Evolutionary conservation across 2,113 vertebrate species (phyloP), one percentile per base, ranked within the genome.

Genomic region (Dipodomys merriami): DNA sequence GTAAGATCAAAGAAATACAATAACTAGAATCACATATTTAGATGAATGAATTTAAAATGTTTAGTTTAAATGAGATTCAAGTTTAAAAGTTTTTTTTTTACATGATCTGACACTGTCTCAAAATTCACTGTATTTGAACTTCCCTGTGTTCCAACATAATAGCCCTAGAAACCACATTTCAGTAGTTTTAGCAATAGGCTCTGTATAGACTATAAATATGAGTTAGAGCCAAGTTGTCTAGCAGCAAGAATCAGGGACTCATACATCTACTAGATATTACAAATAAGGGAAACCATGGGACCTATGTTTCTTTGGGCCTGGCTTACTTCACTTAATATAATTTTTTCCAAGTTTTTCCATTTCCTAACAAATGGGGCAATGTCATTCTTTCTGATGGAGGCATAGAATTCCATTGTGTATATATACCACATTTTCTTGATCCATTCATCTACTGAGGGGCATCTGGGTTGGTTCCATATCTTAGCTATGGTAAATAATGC

Each of bases 11-110:
- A 86, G 33, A 82, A 85, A 69, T 33, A 80, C 30, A 74, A 25
- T 90, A 88, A 44, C 49, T 92, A 60, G 9, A 95, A 0, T 74
- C 46, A 79, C 16, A 81, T 25, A 69, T 91, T 94, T 94, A 78
- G 76, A 22, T 67, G 73, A 91, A 72, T 6, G 88, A 91, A 88
- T 92, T 95, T 7, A 83, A 69, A 64, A 92, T 33, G n/a, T n/a
- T 89, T 49, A 49, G 89, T 95, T 95, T 86, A 20, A 46, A 96
- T 69, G 1, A 77, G 71, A 93, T 93, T 68, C 86, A 77, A 53
- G 92, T 67, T n/a, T 79, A 93, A 83, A 7, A 46, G n/a, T 1
- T 86, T 3, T 92, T 92, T 39, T 97, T 91, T 86, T 10, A 44
- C 49, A 67, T 53, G n/a, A 81, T 64, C 53, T 67, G 65, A 94